Evolutionary conservation across 2,888 invertebrate species (phyloP).

Genomic region (Sesamia inferens): DNA sequence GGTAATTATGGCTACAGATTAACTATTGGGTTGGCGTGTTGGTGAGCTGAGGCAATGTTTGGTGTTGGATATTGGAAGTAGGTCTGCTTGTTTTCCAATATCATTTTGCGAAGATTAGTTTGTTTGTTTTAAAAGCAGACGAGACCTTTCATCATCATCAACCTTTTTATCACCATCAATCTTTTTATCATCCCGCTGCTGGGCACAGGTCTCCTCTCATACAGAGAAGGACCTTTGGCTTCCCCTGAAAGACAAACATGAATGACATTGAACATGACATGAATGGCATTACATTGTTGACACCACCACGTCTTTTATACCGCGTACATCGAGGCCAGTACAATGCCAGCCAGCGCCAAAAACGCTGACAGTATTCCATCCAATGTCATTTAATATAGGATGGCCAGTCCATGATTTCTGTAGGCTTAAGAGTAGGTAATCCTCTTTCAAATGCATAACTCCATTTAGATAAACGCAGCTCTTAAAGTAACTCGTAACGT

Average conservation of each 20-base stretch:
- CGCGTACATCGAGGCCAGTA: too few relatives aligned
- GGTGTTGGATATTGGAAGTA: constrained; percentile 12
- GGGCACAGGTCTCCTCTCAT: too few relatives aligned
- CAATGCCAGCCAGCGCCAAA: too few relatives aligned
- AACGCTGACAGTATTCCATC: neutral
- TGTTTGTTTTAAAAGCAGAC: neutral
- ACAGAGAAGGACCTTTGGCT: too few relatives aligned
- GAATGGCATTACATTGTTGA: too few relatives aligned
- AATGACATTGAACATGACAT: too few relatives aligned
- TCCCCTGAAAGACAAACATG: neutral
- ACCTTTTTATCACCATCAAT: too few relatives aligned
- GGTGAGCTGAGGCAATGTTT: constrained; percentile 23
- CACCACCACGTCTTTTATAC: too few relatives aligned
- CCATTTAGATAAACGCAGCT: constrained; percentile 14
- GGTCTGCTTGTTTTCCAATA: neutral
- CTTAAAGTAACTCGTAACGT: constrained; percentile 4
- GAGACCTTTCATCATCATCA: too few relatives aligned
- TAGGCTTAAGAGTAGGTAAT: constrained; percentile 17
- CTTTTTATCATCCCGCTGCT: too few relatives aligned
- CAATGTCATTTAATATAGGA: neutral
- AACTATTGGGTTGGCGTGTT: constrained; percentile 40
- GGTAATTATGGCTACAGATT: constrained; percentile 71
- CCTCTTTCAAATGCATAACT: constrained; percentile 35
- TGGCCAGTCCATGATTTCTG: neutral
- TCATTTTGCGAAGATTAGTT: neutral